These are phyloP conservation scores for Euzetes globulus DNA, from an alignment of 2,888 invertebrate genomes.

Conservation along the genomic window DNA sequence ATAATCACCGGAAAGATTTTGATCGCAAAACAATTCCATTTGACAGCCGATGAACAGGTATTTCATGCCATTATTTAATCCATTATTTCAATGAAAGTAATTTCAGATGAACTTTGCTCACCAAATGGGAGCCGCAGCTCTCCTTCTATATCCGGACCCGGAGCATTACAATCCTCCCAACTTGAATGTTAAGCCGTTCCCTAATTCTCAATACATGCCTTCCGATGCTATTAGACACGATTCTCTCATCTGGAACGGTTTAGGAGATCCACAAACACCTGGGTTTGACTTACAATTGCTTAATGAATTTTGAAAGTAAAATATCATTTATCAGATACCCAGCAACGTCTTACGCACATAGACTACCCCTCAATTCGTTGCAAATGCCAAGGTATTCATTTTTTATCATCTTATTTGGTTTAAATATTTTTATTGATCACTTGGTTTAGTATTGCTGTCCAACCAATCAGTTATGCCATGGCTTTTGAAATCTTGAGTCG, in stretches of 20 bases:
- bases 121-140: slow-evolving; percentile 45
- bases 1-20: slow-evolving; percentile 49
- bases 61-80: neutral
- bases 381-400: neutral
- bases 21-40: slow-evolving; percentile 48
- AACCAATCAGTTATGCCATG: slow-evolving; percentile 41
- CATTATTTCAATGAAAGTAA: neutral
- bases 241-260: slow-evolving; percentile 43
- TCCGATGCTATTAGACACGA: slow-evolving; percentile 47
- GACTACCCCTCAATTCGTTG: neutral
- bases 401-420: neutral
- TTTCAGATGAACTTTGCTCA: slow-evolving; percentile 42
- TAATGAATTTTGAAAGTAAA: neutral
- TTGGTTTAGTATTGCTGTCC: slow-evolving; percentile 39
- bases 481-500: slow-evolving; percentile 39
- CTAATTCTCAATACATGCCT: slow-evolving; percentile 48
- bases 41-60: slow-evolving; percentile 40
- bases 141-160: slow-evolving; percentile 48
- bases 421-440: neutral
- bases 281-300: slow-evolving; percentile 40
- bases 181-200: slow-evolving; percentile 44
- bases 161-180: slow-evolving; percentile 44
- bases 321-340: slow-evolving; percentile 13
- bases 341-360: slow-evolving; percentile 24
- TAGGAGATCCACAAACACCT: slow-evolving; percentile 48